phyloP scores from a whole-genome alignment of 2,888 invertebrate genomes.

The Rhimphoctona megacephalus region DNA sequence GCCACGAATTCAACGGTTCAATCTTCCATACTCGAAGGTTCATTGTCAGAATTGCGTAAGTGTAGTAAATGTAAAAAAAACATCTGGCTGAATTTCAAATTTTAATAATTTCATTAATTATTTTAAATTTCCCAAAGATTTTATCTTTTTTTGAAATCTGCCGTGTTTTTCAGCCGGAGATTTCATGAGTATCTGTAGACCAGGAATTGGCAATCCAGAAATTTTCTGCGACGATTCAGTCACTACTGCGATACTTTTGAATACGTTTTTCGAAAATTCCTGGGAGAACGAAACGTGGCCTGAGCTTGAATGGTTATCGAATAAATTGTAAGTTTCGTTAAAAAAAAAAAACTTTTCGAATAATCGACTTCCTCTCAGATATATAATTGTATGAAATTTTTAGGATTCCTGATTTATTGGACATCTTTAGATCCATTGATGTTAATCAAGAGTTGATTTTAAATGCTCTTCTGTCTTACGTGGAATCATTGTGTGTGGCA shows the following conservation, averaged over 20 bases:
- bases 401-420: constrained; percentile 87
- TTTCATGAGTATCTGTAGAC: constrained; percentile 84
- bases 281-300: constrained; percentile 88
- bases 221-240: constrained; percentile 88
- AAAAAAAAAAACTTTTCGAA: background rate
- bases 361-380: background rate
- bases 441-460: constrained; percentile 86
- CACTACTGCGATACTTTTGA: constrained; percentile 87
- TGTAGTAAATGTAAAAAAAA: background rate
- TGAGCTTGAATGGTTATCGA: constrained; percentile 89
- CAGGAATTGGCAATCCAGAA: constrained; percentile 86
- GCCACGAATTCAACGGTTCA: constrained; percentile 77
- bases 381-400: constrained; percentile 12
- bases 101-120: no score
- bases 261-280: constrained; percentile 85
- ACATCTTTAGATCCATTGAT: constrained; percentile 86
- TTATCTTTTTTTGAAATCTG: constrained; percentile 1
- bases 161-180: constrained; percentile 83
- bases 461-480: constrained; percentile 86
- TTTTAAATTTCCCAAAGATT: background rate
- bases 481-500: constrained; percentile 87
- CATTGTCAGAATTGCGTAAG: constrained; percentile 78
- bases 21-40: constrained; percentile 72
- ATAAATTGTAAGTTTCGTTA: constrained; percentile 87
- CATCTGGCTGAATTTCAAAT: background rate